Evolutionary conservation across 2,888 invertebrate species (phyloP).

Genomic region (Apodemia zela): DNA sequence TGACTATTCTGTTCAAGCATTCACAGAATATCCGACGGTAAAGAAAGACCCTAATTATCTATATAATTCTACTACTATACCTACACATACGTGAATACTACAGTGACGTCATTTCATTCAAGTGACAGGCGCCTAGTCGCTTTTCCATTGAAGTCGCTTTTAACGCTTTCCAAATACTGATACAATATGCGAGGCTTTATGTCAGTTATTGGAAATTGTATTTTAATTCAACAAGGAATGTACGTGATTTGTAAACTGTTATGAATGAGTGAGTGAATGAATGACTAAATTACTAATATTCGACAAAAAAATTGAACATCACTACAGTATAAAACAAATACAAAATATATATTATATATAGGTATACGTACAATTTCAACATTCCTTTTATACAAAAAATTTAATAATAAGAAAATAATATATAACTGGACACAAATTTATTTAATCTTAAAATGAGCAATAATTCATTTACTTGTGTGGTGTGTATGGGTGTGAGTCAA

Average conservation of each 20-base stretch:
- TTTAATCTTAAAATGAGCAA: too few species aligned
- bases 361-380: too few species aligned
- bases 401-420: too few species aligned
- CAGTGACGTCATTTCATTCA: slow-evolving; percentile 74
- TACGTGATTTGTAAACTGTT: too few species aligned
- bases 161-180: slow-evolving; percentile 19
- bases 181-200: neutral
- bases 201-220: neutral
- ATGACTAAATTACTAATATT: neutral
- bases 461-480: too few species aligned
- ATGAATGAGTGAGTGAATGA: too few species aligned
- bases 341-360: too few species aligned
- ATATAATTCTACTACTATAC: slow-evolving; percentile 36
- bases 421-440: too few species aligned
- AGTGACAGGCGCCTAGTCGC: slow-evolving; percentile 47
- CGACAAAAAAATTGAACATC: neutral
- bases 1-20: slow-evolving; percentile 64
- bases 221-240: neutral
- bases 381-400: too few species aligned
- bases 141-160: slow-evolving; percentile 48
- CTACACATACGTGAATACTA: slow-evolving; percentile 40
- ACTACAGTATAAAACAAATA: too few species aligned
- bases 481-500: too few species aligned
- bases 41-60: slow-evolving; percentile 69
- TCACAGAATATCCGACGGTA: slow-evolving; percentile 58